These are phyloP conservation scores for Polyergus mexicanus DNA, from an alignment of 1,140 invertebrate genomes.

Conservation along the genomic window DNA sequence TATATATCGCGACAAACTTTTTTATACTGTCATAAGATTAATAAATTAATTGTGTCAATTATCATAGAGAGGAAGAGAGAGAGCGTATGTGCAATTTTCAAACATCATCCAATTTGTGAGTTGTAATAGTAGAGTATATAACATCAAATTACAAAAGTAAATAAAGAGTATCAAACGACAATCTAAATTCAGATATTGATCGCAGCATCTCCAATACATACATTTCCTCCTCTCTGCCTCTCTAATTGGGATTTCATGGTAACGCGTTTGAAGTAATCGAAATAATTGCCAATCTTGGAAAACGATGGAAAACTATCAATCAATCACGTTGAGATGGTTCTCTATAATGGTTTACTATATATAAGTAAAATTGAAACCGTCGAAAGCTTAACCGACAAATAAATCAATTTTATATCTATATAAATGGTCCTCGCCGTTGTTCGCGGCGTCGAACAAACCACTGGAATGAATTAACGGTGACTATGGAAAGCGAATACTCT, in stretches of 20 bases:
- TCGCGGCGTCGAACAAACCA: constrained; percentile 23
- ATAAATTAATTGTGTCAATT: neutral
- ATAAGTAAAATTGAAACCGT: constrained; percentile 17
- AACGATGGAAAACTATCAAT: neutral
- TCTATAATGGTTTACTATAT: neutral
- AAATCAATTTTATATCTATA: constrained; percentile 43
- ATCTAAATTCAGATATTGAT: constrained; percentile 14
- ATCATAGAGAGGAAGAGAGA: too few species aligned
- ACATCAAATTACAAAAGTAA: neutral
- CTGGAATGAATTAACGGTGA: constrained; percentile 57
- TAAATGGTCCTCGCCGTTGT: constrained; percentile 26
- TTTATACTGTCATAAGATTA: constrained; percentile 3
- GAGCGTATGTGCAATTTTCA: neutral
- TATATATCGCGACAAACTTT: neutral
- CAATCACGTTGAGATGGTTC: constrained; percentile 8
- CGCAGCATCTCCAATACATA: neutral
- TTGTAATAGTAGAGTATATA: neutral
- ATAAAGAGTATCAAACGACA: neutral
- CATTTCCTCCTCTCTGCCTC: neutral
- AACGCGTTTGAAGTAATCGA: constrained; percentile 2
- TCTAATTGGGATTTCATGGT: neutral
- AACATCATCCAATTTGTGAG: neutral
- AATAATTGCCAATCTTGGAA: constrained; percentile 26
- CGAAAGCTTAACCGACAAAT: constrained; percentile 45
- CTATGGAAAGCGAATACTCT: neutral